These are phyloP conservation scores for Micropoecilia bifurca DNA, from an alignment of 2,797 vertebrate species.

Conservation along the genomic window DNA sequence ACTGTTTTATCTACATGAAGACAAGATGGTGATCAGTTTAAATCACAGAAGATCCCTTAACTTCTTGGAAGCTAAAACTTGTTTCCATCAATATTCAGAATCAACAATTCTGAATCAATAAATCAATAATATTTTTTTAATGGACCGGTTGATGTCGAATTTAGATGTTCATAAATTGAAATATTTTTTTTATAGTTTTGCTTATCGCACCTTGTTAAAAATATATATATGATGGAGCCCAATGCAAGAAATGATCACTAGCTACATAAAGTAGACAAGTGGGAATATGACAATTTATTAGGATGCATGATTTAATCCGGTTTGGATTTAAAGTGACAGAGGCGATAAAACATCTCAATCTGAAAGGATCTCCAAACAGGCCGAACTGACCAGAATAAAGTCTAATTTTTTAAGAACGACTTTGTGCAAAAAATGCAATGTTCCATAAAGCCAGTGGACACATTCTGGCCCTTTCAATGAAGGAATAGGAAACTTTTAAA, in stretches of 20 bases:
- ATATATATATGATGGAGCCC: background rate
- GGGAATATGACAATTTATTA: background rate
- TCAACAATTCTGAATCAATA: too few relatives aligned
- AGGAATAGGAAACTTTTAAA: too few relatives aligned
- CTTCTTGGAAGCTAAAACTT: background rate
- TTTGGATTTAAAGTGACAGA: too few relatives aligned
- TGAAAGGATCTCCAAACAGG: too few relatives aligned
- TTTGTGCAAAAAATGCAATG: too few relatives aligned
- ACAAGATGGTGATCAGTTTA: background rate
- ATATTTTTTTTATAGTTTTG: background rate
- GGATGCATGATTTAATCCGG: background rate
- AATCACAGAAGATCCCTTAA: background rate
- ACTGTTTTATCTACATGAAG: background rate
- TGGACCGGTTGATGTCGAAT: background rate
- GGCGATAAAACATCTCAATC: too few relatives aligned
- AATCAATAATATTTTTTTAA: too few relatives aligned
- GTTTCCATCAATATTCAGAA: background rate
- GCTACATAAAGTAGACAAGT: background rate
- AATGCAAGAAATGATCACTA: background rate
- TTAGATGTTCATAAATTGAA: background rate
- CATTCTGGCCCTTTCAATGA: too few relatives aligned
- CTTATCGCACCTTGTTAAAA: background rate
- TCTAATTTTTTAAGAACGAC: too few relatives aligned
- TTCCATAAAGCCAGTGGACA: too few relatives aligned
- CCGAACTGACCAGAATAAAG: too few relatives aligned